phyloP scores from a whole-genome alignment of 2,888 invertebrate genomes.

The Noctua fimbriata region DNA sequence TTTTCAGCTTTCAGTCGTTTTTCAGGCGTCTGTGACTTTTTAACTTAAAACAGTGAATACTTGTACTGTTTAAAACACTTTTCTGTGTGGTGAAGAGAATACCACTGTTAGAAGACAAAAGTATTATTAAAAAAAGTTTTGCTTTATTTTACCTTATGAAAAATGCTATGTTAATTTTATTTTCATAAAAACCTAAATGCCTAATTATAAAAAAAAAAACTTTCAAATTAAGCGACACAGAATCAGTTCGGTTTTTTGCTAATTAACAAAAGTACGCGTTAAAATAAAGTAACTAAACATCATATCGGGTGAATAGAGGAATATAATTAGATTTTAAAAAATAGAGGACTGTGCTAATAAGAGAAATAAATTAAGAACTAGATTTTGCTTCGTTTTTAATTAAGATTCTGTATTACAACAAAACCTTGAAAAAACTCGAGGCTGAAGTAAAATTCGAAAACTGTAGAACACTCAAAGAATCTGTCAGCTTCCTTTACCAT shows the following conservation, averaged over 20 bases:
- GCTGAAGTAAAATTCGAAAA: background rate
- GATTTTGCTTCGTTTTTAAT: background rate
- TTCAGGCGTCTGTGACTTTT: slow-evolving; percentile 1
- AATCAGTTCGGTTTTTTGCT: background rate
- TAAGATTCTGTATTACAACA: background rate
- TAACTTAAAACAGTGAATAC: slow-evolving; percentile 12
- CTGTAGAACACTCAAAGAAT: background rate
- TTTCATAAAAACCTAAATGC: background rate
- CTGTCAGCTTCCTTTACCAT: background rate
- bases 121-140: background rate
- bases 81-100: background rate
- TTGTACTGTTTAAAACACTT: background rate
- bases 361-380: background rate
- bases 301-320: background rate
- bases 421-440: background rate
- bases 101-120: background rate
- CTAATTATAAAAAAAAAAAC: background rate
- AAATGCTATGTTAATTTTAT: background rate
- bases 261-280: background rate
- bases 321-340: background rate
- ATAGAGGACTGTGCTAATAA: background rate
- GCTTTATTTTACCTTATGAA: background rate
- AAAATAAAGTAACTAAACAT: background rate
- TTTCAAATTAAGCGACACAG: background rate
- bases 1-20: slow-evolving; percentile 38